phyloP scores from a whole-genome alignment of 1,140 invertebrate species.

The Calephelis virginiensis region DNA sequence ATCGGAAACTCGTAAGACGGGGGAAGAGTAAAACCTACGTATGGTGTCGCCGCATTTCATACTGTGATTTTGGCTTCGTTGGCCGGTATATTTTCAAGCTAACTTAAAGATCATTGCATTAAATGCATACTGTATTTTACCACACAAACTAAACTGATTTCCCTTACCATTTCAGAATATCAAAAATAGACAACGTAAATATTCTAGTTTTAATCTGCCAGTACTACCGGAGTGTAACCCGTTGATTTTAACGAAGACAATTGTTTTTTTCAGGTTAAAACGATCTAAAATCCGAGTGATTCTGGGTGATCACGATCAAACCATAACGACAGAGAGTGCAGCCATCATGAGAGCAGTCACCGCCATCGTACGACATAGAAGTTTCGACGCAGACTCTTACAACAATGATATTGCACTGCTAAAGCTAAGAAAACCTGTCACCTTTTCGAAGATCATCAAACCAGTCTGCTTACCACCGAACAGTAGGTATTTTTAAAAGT shows the following conservation, averaged over 20 bases:
- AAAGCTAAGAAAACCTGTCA: conserved; percentile 86
- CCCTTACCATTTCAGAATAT: too few species aligned
- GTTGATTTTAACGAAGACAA: neutral
- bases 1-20: too few species aligned
- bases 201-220: too few species aligned
- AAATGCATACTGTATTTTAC: too few species aligned
- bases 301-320: conserved; percentile 89
- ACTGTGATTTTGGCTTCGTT: too few species aligned
- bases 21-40: too few species aligned
- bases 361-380: conserved; percentile 87
- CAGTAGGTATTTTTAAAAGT: conserved; percentile 67
- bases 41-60: too few species aligned
- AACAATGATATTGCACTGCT: conserved; percentile 93
- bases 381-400: conserved; percentile 90
- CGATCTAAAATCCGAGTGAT: conserved; percentile 88
- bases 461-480: conserved; percentile 87
- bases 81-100: too few species aligned
- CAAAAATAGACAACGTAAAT: too few species aligned
- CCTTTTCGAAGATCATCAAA: conserved; percentile 87
- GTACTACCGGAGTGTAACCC: too few species aligned
- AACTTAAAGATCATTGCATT: too few species aligned
- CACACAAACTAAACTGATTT: too few species aligned
- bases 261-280: conserved; percentile 80
- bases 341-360: conserved; percentile 89
- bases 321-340: conserved; percentile 85